phyloP scores from a whole-genome alignment of 2,888 invertebrate genomes.

The Nasonovia ribisnigri region DNA sequence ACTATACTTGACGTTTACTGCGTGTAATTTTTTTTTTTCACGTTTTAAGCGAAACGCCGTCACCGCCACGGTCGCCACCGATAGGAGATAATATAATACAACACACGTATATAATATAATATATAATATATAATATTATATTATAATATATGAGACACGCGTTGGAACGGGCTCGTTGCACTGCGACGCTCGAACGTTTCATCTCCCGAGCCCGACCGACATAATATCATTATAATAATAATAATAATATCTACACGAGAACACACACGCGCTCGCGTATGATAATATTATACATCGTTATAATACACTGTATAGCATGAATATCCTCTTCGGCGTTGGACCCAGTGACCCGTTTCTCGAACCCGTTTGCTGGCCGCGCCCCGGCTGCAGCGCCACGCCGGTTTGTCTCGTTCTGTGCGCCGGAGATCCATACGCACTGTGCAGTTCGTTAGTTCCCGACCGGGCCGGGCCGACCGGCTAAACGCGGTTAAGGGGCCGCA shows the following conservation, averaged over 20 bases:
- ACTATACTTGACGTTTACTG: not conserved
- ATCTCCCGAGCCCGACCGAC: conserved; percentile 2
- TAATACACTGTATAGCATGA: not conserved
- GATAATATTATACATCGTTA: not conserved
- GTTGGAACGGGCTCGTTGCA: not conserved
- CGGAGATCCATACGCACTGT: not conserved
- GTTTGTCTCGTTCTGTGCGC: not conserved
- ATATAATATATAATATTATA: not conserved
- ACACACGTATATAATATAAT: not conserved
- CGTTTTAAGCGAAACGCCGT: not conserved
- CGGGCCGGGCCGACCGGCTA: not conserved
- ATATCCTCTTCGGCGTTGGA: conserved; percentile 26
- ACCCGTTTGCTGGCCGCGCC: conserved; percentile 58
- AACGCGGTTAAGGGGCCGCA: conserved; percentile 49
- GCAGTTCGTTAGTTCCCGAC: conserved; percentile 6
- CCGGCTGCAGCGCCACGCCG: not conserved
- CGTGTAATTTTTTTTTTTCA: not conserved
- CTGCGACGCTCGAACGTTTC: conserved; percentile 6
- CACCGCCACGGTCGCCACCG: not conserved
- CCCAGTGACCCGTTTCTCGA: conserved; percentile 61
- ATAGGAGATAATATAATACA: not conserved
- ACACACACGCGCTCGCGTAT: not conserved
- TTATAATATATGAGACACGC: not conserved
- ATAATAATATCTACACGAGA: not conserved
- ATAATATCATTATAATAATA: conserved; percentile 10